These are phyloP conservation scores for Nymphalis io DNA, from an alignment of 1,140 invertebrate genomes.

Conservation along the genomic window DNA sequence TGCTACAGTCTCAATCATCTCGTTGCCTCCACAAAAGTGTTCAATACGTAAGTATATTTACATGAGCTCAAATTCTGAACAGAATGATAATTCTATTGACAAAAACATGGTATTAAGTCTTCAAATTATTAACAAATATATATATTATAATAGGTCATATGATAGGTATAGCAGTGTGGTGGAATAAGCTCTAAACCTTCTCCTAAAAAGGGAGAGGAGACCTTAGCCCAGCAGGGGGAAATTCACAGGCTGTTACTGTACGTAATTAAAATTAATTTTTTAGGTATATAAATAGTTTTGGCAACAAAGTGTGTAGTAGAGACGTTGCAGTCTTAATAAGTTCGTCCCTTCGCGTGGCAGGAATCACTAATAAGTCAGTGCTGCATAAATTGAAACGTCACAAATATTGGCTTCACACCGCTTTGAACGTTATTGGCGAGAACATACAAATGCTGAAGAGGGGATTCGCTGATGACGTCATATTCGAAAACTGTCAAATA, in stretches of 20 bases:
- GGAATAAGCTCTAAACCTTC: no score
- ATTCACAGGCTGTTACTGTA: no score
- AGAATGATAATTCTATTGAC: no score
- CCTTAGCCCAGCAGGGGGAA: no score
- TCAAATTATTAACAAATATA: no score
- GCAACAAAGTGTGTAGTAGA: slow-evolving; percentile 80
- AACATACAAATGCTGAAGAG: slow-evolving; percentile 77
- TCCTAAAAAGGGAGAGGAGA: no score
- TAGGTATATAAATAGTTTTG: slow-evolving; percentile 81
- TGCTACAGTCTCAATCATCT: slow-evolving; percentile 82
- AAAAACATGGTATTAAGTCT: no score
- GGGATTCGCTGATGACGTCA: slow-evolving; percentile 72
- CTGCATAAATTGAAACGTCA: slow-evolving; percentile 73
- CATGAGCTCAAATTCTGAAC: no score
- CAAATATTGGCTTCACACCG: slow-evolving; percentile 82
- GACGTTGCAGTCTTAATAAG: slow-evolving; percentile 77
- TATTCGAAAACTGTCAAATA: slow-evolving; percentile 80
- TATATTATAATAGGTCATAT: no score
- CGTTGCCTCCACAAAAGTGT: slow-evolving; percentile 77
- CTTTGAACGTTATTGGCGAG: slow-evolving; percentile 76
- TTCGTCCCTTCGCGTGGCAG: slow-evolving; percentile 51
- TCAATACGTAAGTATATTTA: slow-evolving; percentile 76
- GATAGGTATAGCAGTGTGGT: no score
- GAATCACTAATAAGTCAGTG: slow-evolving; percentile 53
- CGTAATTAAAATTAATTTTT: background rate